A percentile compares a stretch with the other conserved stretches of the same genome.
Conservation (phyloP, 2,113 vertebrate species). For the Upupa epops region DNA sequence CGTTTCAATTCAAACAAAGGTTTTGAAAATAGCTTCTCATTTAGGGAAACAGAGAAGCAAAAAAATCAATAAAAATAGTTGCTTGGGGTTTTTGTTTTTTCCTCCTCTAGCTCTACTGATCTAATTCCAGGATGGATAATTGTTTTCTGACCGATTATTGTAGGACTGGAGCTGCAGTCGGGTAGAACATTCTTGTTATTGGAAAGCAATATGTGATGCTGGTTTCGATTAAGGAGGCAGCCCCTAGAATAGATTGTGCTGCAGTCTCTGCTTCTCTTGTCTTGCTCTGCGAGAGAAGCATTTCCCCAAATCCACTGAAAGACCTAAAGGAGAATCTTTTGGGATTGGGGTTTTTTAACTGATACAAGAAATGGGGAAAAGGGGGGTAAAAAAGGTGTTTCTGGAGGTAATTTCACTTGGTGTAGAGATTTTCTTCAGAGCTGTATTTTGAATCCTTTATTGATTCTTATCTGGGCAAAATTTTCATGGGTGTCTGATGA, state of each 20-base stretch:
- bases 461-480: background rate
- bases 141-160: conserved; percentile 24
- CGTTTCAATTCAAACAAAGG: background rate
- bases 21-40: conserved; percentile 14
- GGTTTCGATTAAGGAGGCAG: conserved; percentile 49
- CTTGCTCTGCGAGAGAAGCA: background rate
- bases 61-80: background rate
- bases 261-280: background rate
- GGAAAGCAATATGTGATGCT: conserved; percentile 43
- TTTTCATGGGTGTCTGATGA: too few relatives aligned
- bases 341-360: background rate
- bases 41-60: background rate
- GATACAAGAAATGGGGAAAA: background rate
- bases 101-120: conserved; percentile 7
- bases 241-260: background rate
- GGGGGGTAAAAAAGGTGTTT: background rate
- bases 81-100: background rate
- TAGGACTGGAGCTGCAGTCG: background rate
- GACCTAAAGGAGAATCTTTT: background rate
- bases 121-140: conserved; percentile 57
- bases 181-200: conserved; percentile 54
- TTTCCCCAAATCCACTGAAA: background rate
- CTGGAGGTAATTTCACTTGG: background rate
- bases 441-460: background rate
- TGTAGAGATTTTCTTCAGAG: background rate